A percentile compares a stretch with the other conserved stretches of the same genome.
Conservation (phyloP, 2,113 vertebrate genomes). For the Gnathonemus longibarbis region DNA sequence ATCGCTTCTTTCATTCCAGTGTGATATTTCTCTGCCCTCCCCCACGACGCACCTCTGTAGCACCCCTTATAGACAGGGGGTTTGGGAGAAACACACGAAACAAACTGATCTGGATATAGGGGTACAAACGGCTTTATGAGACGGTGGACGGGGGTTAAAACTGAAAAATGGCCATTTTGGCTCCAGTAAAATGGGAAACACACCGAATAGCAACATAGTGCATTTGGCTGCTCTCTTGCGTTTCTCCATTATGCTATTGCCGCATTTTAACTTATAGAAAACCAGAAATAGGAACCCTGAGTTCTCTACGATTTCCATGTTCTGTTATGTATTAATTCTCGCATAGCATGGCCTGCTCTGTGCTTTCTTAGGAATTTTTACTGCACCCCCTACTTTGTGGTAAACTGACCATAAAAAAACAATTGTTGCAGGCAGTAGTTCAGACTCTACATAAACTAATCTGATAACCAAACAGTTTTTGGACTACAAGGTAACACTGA, state of each 20-base stretch:
- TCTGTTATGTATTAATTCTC: not conserved
- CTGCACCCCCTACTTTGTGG: not conserved
- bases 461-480: not conserved
- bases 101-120: not conserved
- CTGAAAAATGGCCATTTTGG: not conserved
- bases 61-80: not conserved
- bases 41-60: not conserved
- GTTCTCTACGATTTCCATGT: not conserved
- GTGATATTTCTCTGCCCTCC: not conserved
- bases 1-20: not conserved
- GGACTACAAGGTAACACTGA: not conserved
- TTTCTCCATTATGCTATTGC: not conserved
- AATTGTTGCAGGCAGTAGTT: not conserved
- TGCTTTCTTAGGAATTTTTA: not conserved
- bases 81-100: not conserved
- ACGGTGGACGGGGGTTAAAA: not conserved
- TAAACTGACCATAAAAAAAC: not conserved
- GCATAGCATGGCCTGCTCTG: not conserved
- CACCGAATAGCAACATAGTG: not conserved
- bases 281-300: not conserved
- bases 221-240: not conserved
- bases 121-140: not conserved
- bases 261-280: not conserved
- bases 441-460: not conserved
- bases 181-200: not conserved